Evolutionary conservation across 1,140 invertebrate species (phyloP).

Genomic region (Caenorhabditis brenneri): DNA sequence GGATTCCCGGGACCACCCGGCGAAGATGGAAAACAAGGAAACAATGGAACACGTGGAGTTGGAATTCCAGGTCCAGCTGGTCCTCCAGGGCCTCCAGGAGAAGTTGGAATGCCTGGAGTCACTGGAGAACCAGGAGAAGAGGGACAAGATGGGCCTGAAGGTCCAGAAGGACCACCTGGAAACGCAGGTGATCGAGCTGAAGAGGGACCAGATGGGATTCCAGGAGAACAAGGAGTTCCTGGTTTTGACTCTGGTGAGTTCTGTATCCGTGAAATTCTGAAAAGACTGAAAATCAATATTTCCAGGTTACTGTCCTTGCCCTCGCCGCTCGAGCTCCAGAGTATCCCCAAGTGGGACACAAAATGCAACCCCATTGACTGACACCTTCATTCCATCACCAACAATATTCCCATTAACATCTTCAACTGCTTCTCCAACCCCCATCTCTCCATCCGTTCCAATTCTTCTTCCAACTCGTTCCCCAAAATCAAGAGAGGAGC

Average conservation of each 20-base stretch:
- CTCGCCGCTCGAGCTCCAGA: neutral
- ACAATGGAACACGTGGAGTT: constrained; percentile 8
- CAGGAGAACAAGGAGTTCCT: constrained; percentile 44
- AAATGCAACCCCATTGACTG: neutral
- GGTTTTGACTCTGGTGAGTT: constrained; percentile 38
- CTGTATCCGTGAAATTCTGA: neutral
- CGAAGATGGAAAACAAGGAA: constrained; percentile 12
- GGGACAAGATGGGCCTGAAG: constrained; percentile 16
- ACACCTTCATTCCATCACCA: neutral
- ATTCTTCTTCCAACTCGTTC: neutral
- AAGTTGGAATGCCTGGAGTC: constrained; percentile 32
- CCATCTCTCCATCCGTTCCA: neutral
- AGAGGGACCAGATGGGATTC: constrained; percentile 24
- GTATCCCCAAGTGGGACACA: no score
- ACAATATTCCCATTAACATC: neutral
- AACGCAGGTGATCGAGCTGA: constrained; percentile 1
- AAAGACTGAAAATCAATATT: neutral
- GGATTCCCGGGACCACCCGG: constrained; percentile 14
- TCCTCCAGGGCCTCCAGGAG: neutral
- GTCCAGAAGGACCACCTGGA: constrained; percentile 31
- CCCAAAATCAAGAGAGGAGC: constrained; percentile 9
- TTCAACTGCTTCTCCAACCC: neutral
- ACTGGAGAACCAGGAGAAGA: constrained; percentile 17
- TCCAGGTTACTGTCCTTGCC: constrained; percentile 10
- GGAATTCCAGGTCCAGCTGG: constrained; percentile 11